These are phyloP conservation scores for Varanus komodoensis DNA, from an alignment of 2,113 vertebrate genomes.

Conservation along the genomic window DNA sequence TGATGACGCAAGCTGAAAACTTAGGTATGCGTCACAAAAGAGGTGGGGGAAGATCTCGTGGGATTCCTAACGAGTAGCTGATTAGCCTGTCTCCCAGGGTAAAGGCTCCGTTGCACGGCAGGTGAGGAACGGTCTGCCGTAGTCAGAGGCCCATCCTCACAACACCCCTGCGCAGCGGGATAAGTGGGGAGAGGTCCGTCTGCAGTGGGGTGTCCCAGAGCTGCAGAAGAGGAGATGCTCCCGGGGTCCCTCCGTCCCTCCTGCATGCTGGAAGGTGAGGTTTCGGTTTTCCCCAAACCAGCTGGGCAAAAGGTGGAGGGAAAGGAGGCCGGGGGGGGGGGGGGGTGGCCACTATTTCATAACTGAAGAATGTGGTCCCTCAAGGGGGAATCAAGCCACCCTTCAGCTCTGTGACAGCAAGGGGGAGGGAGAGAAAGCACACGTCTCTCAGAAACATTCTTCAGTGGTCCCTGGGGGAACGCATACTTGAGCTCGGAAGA, in stretches of 20 bases:
- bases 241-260: too few relatives aligned
- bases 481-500: conserved; percentile 69
- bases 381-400: conserved; percentile 72
- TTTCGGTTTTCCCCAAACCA: background rate
- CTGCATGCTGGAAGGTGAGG: background rate
- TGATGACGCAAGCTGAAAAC: too few relatives aligned
- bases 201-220: background rate
- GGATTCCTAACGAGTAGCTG: too few relatives aligned
- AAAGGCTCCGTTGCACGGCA: too few relatives aligned
- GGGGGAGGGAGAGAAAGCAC: background rate
- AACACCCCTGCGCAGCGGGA: background rate
- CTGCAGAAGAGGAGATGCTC: background rate
- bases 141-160: background rate
- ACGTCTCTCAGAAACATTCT: conserved; percentile 68
- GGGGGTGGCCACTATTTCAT: conserved; percentile 65
- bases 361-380: conserved; percentile 78
- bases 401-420: conserved; percentile 58
- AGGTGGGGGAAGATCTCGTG: too few relatives aligned
- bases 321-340: conserved; percentile 30
- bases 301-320: background rate
- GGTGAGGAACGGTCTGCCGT: too few relatives aligned
- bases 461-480: conserved; percentile 72
- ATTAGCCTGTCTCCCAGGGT: too few relatives aligned
- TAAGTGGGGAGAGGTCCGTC: too few relatives aligned
- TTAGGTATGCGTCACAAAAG: too few relatives aligned